Conservation (phyloP, 1,140 invertebrate genomes). For the Agrilus planipennis region DNA sequence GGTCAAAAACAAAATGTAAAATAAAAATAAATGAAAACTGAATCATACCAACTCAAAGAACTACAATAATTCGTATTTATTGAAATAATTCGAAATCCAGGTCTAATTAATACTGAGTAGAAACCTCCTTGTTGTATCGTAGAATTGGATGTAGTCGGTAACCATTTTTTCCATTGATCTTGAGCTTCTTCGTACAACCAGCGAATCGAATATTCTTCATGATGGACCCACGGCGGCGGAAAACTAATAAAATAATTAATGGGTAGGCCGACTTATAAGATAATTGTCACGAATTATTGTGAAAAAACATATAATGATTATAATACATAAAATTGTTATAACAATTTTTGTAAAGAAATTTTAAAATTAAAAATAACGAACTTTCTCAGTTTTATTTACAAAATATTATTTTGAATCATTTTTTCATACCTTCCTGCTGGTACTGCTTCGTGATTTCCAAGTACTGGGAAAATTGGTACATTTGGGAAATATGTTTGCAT, state of each 20-base stretch:
- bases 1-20: not conserved
- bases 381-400: no score
- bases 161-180: slow-evolving; percentile 33
- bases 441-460: slow-evolving; percentile 53
- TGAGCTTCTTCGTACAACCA: slow-evolving; percentile 34
- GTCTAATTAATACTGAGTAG: slow-evolving; percentile 38
- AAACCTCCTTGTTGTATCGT: slow-evolving; percentile 37
- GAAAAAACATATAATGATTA: no score
- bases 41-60: slow-evolving; percentile 36
- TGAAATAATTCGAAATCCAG: slow-evolving; percentile 41
- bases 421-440: slow-evolving; percentile 40
- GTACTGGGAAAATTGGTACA: slow-evolving; percentile 41
- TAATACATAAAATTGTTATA: no score
- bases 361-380: no score
- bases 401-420: no score
- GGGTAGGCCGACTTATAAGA: no score
- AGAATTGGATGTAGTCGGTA: slow-evolving; percentile 26
- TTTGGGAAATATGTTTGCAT: slow-evolving; percentile 42
- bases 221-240: slow-evolving; percentile 30
- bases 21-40: not conserved
- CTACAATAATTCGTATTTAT: slow-evolving; percentile 44
- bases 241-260: slow-evolving; percentile 27
- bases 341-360: no score
- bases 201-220: slow-evolving; percentile 19
- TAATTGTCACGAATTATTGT: no score